A percentile compares a stretch with the other conserved stretches of the same genome.
Conservation (phyloP, 2,113 vertebrate genomes). For the Neodontobutis hainanensis region DNA sequence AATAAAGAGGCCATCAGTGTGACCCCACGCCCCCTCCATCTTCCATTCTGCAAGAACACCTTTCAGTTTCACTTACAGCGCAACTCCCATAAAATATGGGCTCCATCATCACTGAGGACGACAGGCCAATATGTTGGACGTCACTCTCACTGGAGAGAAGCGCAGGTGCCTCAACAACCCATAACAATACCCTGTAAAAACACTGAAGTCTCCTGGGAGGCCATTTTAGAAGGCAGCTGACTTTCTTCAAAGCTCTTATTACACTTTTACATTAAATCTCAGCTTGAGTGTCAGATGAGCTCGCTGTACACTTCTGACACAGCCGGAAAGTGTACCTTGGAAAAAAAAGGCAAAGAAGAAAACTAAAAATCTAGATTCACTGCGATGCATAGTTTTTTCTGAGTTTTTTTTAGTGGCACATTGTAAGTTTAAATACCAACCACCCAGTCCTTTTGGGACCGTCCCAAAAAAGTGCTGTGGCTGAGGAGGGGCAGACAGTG, state of each 20-base stretch:
- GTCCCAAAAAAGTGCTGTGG: no score
- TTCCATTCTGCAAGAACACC: conserved; percentile 61
- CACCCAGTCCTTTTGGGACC: no score
- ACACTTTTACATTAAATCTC: conserved; percentile 75
- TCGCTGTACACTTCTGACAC: conserved; percentile 61
- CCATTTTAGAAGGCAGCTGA: conserved; percentile 56
- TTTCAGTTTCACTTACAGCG: conserved; percentile 64
- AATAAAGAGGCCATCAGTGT: conserved; percentile 53
- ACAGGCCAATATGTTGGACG: conserved; percentile 69
- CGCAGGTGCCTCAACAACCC: conserved; percentile 59
- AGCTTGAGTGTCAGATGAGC: conserved; percentile 70
- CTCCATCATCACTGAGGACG: conserved; percentile 67
- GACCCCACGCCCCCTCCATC: conserved; percentile 46
- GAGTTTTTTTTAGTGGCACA: no score
- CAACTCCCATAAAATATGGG: conserved; percentile 63
- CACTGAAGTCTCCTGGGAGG: conserved; percentile 65
- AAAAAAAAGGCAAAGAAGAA: conserved; percentile 23
- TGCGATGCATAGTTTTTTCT: no score
- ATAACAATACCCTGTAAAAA: conserved; percentile 72
- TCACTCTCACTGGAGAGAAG: conserved; percentile 57
- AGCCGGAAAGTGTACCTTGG: conserved; percentile 24
- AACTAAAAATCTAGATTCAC: background rate
- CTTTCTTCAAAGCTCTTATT: conserved; percentile 69
- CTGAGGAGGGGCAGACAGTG: no score
- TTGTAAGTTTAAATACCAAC: no score